These are phyloP conservation scores for Cerceris ruficornis DNA, from an alignment of 2,888 invertebrate species.

Conservation along the genomic window DNA sequence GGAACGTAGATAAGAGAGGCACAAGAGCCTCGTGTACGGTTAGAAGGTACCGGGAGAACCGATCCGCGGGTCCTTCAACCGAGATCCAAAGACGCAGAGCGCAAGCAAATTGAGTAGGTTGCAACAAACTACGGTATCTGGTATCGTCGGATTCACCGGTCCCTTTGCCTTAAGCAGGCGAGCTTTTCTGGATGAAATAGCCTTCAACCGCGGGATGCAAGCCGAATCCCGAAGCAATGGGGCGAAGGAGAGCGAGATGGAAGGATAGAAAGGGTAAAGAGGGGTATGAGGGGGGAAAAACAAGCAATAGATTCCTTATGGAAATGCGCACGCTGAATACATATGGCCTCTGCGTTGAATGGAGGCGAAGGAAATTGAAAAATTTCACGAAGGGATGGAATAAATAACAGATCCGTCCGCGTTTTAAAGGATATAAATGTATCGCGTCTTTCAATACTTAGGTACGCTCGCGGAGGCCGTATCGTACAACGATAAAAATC, in stretches of 20 bases:
- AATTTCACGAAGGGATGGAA: slow-evolving; percentile 48
- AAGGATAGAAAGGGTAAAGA: not conserved
- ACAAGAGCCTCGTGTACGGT: too few species aligned
- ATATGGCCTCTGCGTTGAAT: slow-evolving; percentile 29
- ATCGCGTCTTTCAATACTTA: slow-evolving; percentile 27
- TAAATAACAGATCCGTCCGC: slow-evolving; percentile 54
- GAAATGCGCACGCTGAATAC: slow-evolving; percentile 40
- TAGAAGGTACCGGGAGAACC: not conserved
- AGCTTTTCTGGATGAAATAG: slow-evolving; percentile 35
- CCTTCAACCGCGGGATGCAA: slow-evolving; percentile 34
- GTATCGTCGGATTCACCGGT: slow-evolving; percentile 37
- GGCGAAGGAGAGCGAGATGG: not conserved
- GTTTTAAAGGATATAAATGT: slow-evolving; percentile 49
- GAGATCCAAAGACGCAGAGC: slow-evolving; percentile 21
- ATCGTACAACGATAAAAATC: slow-evolving; percentile 28
- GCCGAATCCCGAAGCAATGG: slow-evolving; percentile 33
- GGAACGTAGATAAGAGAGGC: too few species aligned
- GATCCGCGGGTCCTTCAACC: not conserved
- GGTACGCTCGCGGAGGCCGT: not conserved
- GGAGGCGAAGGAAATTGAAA: slow-evolving; percentile 58
- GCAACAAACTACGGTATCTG: slow-evolving; percentile 40
- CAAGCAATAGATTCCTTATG: slow-evolving; percentile 49
- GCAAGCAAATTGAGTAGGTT: slow-evolving; percentile 39
- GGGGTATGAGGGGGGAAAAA: slow-evolving; percentile 26
- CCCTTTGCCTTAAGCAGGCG: slow-evolving; percentile 33